A percentile compares a stretch with the other conserved stretches of the same genome.
Evolutionary conservation across 1,140 invertebrate species (phyloP).

Genomic region (Teleopsis dalmanni): DNA sequence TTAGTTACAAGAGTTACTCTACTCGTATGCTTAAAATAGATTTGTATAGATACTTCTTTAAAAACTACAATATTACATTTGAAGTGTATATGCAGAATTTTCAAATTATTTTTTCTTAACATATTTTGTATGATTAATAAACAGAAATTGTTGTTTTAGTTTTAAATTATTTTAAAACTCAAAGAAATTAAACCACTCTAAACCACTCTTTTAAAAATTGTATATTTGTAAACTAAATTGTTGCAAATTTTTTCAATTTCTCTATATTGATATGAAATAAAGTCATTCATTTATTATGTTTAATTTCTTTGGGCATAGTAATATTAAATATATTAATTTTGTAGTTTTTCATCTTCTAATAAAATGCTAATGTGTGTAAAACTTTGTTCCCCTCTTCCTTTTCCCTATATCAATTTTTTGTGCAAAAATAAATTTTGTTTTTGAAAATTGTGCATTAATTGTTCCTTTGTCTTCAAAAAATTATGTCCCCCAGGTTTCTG

Average conservation of each 20-base stretch:
- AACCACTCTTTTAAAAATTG: too few relatives aligned
- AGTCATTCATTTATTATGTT: not conserved
- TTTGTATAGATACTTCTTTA: too few relatives aligned
- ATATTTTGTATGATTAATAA: too few relatives aligned
- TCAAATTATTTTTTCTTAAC: too few relatives aligned
- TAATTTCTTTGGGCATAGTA: conserved; percentile 1
- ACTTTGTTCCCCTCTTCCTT: not conserved
- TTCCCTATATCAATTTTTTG: too few relatives aligned
- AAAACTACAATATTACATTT: too few relatives aligned
- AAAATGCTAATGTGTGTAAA: too few relatives aligned
- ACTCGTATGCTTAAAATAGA: too few relatives aligned
- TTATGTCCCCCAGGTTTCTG: conserved; percentile 63
- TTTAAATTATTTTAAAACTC: not conserved
- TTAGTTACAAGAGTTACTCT: too few relatives aligned
- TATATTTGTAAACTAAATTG: too few relatives aligned
- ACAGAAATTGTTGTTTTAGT: not conserved
- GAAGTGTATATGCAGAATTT: too few relatives aligned
- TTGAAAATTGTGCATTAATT: conserved; percentile 42
- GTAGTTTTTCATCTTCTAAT: too few relatives aligned
- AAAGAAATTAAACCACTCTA: not conserved
- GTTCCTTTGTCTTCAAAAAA: conserved; percentile 38
- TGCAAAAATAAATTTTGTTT: conserved; percentile 18
- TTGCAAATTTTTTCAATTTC: not conserved
- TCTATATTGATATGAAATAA: not conserved
- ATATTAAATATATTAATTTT: not conserved